Evolutionary conservation across 2,888 invertebrate species (phyloP).

Genomic region (Pegoplata infirma): DNA sequence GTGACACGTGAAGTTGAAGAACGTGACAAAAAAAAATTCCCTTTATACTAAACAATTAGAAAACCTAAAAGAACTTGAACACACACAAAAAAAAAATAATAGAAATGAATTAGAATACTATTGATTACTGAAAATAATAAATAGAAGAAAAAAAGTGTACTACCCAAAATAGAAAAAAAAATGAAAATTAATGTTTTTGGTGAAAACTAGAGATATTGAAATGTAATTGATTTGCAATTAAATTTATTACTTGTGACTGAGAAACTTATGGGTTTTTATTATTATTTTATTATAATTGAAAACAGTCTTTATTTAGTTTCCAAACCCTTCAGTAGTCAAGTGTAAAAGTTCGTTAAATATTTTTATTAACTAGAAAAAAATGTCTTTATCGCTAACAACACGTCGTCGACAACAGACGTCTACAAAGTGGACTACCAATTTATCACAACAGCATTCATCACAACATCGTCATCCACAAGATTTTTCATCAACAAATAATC

Average conservation of each 20-base stretch:
- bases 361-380: conserved; percentile 18
- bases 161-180: background rate
- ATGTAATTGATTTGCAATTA: conserved; percentile 54
- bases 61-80: conserved; percentile 2
- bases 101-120: conserved; percentile 15
- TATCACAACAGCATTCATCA: conserved; percentile 50
- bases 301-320: too few relatives aligned
- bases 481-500: conserved; percentile 23
- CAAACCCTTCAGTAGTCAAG: too few relatives aligned
- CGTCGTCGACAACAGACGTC: conserved; percentile 70
- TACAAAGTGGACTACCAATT: conserved; percentile 40
- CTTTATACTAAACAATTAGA: background rate
- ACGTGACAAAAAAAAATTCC: conserved; percentile 45
- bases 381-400: conserved; percentile 72
- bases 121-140: conserved; percentile 16
- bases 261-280: conserved; percentile 7
- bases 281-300: conserved; percentile 2
- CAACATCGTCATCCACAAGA: conserved; percentile 11
- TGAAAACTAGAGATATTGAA: background rate
- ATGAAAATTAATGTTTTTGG: conserved; percentile 22
- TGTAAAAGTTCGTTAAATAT: too few relatives aligned
- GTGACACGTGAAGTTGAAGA: conserved; percentile 60
- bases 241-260: conserved; percentile 40
- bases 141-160: background rate
- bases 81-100: background rate